A percentile compares a stretch with the other conserved stretches of the same genome.
These are phyloP conservation scores for Lathamus discolor DNA, from an alignment of 2,113 vertebrate genomes.

Conservation along the genomic window DNA sequence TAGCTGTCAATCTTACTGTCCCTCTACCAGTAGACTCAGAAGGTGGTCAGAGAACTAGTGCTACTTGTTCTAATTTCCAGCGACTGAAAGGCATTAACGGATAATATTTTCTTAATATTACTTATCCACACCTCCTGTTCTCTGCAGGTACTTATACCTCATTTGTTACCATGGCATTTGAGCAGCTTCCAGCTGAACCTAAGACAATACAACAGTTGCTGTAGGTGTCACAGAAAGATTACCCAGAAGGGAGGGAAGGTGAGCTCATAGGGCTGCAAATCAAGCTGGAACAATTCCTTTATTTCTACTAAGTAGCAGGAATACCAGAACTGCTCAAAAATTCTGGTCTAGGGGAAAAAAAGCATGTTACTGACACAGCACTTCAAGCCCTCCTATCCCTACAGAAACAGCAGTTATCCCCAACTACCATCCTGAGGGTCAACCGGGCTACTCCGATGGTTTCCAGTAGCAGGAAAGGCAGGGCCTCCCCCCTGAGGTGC, in stretches of 20 bases:
- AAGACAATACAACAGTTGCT: neutral
- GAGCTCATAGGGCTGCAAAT: neutral
- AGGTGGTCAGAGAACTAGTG: neutral
- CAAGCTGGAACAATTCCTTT: neutral
- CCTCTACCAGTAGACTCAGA: neutral
- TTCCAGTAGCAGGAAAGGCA: neutral
- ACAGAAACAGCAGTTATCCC: neutral
- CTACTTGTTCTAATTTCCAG: neutral
- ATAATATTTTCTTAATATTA: conserved; percentile 37
- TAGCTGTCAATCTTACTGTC: neutral
- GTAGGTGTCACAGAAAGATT: neutral
- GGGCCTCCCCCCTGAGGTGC: neutral
- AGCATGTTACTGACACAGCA: accelerated
- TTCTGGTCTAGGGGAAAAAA: neutral
- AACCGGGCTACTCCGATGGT: accelerated
- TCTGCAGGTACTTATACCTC: conserved; percentile 34
- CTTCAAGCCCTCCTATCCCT: neutral
- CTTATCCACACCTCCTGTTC: neutral
- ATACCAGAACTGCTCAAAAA: neutral
- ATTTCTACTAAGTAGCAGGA: neutral
- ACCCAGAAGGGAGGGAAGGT: neutral
- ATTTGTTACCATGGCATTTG: conserved; percentile 54
- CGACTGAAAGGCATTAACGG: neutral
- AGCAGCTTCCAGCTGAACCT: conserved; percentile 38
- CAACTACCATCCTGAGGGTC: accelerated